Evolutionary conservation across 2,797 vertebrate genomes (phyloP), one percentile per base, ranked within the genome.

Genomic region (Okamejei kenojei): DNA sequence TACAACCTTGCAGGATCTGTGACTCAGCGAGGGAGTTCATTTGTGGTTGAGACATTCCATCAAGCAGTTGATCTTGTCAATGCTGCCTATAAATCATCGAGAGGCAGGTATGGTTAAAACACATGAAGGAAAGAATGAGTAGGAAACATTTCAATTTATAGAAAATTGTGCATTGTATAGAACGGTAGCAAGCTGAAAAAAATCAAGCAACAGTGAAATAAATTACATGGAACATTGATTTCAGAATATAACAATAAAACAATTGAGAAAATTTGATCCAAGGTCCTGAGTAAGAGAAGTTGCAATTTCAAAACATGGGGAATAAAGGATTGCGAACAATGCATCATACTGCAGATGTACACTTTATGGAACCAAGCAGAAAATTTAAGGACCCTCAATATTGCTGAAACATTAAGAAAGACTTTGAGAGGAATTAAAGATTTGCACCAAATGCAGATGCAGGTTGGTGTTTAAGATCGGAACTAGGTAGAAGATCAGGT

Each of bases 41-140:
- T 96, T 93, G 93, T 97, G 79, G 94, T 95, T 93, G 95, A 96
- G 93, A 96, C 96, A 94, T 95, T 97, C 90, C 95, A 94, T 93
- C 95, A 93, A 94, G 96, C 96, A 0, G 94, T 93, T 32, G 95
- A 96, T 93, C 94, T 96, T 93, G 97, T 96, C 0, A 96, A 96
- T 93, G 95, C 95, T 93, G 97, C 96, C 3, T 97, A 97, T 58
- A 92, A 94, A 0, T 95, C 79, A 93, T 97, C 96, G 8, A 96
- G 93, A 93, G 97, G 97, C 90, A 96, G 97, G 97, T 97, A 94
- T 94, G 93, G 32, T 68, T 68, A 65, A 88, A 88, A 68, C 1
- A 65, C 61, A 58, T 17, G 26, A 32, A 88, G 61, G 21, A 88
- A 88, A 15, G 58, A n/a, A 63, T 58, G 63, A 17, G 35, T 29